Percentiles rank a stretch among this genome's conserved stretches.
phyloP scores from a whole-genome alignment of 53 echinoderm and acorn worm species.

The Echinarachnius parma region DNA sequence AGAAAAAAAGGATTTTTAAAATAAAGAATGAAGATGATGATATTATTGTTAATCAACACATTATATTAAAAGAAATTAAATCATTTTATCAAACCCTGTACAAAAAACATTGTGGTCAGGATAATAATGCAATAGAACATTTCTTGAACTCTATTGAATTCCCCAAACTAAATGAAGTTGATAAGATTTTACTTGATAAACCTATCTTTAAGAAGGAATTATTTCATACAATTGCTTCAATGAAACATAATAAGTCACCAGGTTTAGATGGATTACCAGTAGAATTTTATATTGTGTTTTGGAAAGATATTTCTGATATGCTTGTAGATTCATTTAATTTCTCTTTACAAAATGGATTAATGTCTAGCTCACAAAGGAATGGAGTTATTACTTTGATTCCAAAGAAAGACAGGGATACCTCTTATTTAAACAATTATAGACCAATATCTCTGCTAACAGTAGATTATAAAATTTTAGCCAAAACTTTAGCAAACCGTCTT shows the following conservation, averaged over 20 bases:
- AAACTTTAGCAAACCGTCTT: neutral
- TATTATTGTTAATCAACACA: slow-evolving; percentile 14
- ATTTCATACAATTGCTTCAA: neutral
- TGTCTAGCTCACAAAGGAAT: neutral
- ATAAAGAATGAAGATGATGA: slow-evolving; percentile 2
- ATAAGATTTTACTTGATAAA: too few species aligned
- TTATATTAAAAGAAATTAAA: slow-evolving; percentile 7
- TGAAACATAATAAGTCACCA: slow-evolving; percentile 5
- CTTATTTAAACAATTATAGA: neutral
- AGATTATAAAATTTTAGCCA: neutral
- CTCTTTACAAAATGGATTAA: neutral
- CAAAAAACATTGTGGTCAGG: neutral
- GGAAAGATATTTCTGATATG: slow-evolving; percentile 5
- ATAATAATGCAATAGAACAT: neutral
- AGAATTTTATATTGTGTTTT: slow-evolving; percentile 1
- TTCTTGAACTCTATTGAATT: slow-evolving; percentile 10
- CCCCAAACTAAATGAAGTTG: neutral
- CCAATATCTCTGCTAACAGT: slow-evolving; percentile 1
- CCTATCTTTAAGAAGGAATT: neutral
- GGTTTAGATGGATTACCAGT: neutral
- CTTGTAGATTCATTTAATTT: neutral
- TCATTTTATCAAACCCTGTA: slow-evolving; percentile 8
- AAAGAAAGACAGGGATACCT: neutral
- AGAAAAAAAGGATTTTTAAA: neutral
- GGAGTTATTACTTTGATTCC: neutral